Evolutionary conservation across 1,140 invertebrate species (phyloP), one percentile per base, ranked within the genome.

Genomic region (Lethocerus indicus): DNA sequence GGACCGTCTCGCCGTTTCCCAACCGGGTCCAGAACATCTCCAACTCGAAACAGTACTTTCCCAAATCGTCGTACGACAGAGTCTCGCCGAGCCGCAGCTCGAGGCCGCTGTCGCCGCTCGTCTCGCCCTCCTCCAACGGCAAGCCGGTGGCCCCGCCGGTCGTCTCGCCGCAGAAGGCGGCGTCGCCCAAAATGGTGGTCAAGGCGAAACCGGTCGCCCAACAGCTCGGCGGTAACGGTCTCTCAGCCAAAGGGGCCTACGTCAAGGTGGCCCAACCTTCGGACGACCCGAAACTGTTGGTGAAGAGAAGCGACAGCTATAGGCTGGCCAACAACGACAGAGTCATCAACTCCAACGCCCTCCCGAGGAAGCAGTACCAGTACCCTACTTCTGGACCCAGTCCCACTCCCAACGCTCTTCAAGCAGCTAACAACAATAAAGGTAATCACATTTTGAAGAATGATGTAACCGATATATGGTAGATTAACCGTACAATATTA

Each of bases 251-350:
- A 50, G 58, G 59, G 3, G 58, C 59, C 4, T 59, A 60, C 42
- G 58, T 60, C 2, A 54, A 49, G 16, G 52, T 60, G 21, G 50
- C 56, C 9, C 53, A 56, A 23, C 55, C 55, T 13, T 54, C 55
- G 1, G 56, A 57, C 6, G 67, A 67, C 56, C 62, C 65, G 42
- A 68, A 68, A 47, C 63, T 67, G 32, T 60, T 62, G 49, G 48
- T 88, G 24, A 85, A 85, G 66, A 73, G 85, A 39, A 87, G 83
- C 61, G 83, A 87, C 61, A 87, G 84, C 65, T 89, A 89, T 61
- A 76, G 84, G 52, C 73, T 86, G 62, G 86, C 86, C 1, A 88
- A 87, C 65, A 48, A 56, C 32, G 44, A 58, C 28, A 56, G 45
- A 13, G 55, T 55, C 18, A 43, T 54, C 37, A 58, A 55, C 24